These are phyloP conservation scores for Lathronympha strigana DNA, from an alignment of 2,888 invertebrate species.

Conservation along the genomic window DNA sequence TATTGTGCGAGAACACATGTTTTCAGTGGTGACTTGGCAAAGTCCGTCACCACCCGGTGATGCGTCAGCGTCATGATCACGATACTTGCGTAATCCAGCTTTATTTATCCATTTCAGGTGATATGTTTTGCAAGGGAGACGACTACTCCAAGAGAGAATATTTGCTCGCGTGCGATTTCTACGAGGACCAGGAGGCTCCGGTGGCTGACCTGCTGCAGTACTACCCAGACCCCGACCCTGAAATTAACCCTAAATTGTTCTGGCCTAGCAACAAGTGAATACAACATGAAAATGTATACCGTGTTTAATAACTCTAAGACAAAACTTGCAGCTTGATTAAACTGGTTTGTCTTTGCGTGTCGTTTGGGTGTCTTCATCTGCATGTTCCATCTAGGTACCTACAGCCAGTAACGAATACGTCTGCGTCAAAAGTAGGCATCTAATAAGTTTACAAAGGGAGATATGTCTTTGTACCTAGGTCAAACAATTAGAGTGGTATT, in stretches of 20 bases:
- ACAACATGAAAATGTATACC: background rate
- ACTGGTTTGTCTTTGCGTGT: background rate
- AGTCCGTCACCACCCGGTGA: too few relatives aligned
- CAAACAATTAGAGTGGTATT: too few relatives aligned
- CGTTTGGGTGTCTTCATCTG: too few relatives aligned
- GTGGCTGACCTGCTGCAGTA: slow-evolving; percentile 78
- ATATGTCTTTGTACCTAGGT: too few relatives aligned
- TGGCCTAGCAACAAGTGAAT: slow-evolving; percentile 17
- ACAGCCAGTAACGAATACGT: too few relatives aligned
- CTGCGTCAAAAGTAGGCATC: too few relatives aligned
- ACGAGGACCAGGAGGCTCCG: slow-evolving; percentile 78
- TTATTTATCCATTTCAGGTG: slow-evolving; percentile 60
- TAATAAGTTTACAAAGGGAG: too few relatives aligned
- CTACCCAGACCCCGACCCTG: slow-evolving; percentile 77
- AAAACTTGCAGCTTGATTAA: too few relatives aligned
- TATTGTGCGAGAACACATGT: too few relatives aligned
- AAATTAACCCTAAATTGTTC: slow-evolving; percentile 69
- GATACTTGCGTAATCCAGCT: background rate
- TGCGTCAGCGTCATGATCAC: background rate
- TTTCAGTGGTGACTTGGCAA: too few relatives aligned
- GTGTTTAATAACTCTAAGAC: background rate
- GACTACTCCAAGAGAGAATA: slow-evolving; percentile 79
- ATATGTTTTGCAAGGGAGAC: slow-evolving; percentile 79
- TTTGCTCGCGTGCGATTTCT: slow-evolving; percentile 77
- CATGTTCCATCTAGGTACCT: too few relatives aligned